Base-by-base conservation (phyloP, 2,113 vertebrate species). In the Dasypus novemcinctus region DNA sequence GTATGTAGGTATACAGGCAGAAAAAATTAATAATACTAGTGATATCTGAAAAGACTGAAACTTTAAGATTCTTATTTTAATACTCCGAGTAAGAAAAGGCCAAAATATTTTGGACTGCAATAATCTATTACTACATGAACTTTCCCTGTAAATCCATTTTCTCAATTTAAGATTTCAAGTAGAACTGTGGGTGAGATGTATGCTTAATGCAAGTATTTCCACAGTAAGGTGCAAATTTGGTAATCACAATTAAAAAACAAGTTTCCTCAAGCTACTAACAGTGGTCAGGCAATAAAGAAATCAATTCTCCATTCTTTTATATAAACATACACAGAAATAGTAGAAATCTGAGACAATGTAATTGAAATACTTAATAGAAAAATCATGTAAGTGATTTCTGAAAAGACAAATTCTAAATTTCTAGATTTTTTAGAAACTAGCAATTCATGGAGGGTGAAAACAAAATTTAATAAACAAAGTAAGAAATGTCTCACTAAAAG, bases 371-470 rank as follows among this genome's bases (percentile, higher is more conserved):
- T 66, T 3, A 85, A 72, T 0, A 46, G 17, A 82, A 84, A 95
- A 81, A 23, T 12, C 71, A 21, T 87, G 27, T 0, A 18, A 20
- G 18, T 38, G 5, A 84, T 29, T 49, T n/a, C n/a, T n/a, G n/a
- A n/a, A n/a, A n/a, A n/a, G n/a, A n/a, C n/a, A n/a, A n/a, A n/a
- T n/a, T n/a, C 49, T 64, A 78, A 71, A 6, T 6, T 0, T 82
- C 0, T 52, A 20, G 36, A 46, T 7, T 61, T 7, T 38, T 61
- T 18, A 63, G 80, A 59, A 93, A 52, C 5, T 18, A 52, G 14
- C 4, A 79, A 84, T 17, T 64, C 63, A 57, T 85, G 31, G 31
- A 23, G 46, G 18, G 5, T 81, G 5, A 87, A 91, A 95, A 92
- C 10, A 69, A 72, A 90, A 75, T 76, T 7, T 71, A 76, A 3